Percentiles rank a stretch among this genome's conserved stretches.
These are phyloP conservation scores for Hestina assimilis DNA, from an alignment of 1,140 invertebrate species.

Conservation along the genomic window DNA sequence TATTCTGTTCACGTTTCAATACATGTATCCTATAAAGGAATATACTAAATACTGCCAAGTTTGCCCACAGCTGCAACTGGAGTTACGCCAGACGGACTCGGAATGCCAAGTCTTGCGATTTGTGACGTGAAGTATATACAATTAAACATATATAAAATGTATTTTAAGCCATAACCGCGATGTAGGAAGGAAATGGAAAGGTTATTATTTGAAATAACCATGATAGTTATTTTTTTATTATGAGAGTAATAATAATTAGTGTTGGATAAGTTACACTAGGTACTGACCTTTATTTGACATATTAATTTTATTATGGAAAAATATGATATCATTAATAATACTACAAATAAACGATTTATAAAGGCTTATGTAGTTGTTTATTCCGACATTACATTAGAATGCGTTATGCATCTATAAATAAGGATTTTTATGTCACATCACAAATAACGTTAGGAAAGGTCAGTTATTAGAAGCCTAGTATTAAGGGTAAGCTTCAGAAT, in stretches of 20 bases:
- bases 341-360: too few species aligned
- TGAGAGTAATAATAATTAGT: too few species aligned
- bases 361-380: too few species aligned
- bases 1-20: neutral
- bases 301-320: too few species aligned
- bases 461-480: neutral
- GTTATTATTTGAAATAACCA: too few species aligned
- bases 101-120: slow-evolving; percentile 5
- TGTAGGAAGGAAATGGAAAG: too few species aligned
- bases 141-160: neutral
- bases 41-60: slow-evolving; percentile 12
- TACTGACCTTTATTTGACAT: too few species aligned
- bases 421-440: neutral
- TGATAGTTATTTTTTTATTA: too few species aligned
- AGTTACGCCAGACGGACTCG: slow-evolving; percentile 8
- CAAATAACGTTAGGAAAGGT: slow-evolving; percentile 4
- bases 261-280: too few species aligned
- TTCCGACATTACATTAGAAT: too few species aligned
- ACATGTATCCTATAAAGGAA: slow-evolving; percentile 7
- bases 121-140: too few species aligned
- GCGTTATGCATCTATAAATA: slow-evolving; percentile 1
- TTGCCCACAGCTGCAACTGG: slow-evolving; percentile 19
- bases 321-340: too few species aligned
- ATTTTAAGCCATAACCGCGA: neutral
- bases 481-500: neutral